Evolutionary conservation across 2,888 invertebrate genomes (phyloP).

Genomic region (Cantharis flavilabris): DNA sequence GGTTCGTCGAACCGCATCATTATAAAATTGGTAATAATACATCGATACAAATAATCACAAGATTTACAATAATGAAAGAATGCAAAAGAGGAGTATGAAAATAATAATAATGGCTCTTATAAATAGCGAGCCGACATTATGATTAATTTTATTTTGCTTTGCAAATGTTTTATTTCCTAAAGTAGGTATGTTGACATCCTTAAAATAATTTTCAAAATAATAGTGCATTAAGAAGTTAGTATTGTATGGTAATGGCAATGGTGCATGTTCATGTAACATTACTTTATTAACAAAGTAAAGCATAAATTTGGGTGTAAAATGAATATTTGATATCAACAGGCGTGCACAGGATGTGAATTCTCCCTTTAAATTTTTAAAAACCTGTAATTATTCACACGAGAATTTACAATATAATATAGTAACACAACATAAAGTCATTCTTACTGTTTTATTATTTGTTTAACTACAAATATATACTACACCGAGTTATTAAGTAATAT

Average conservation of each 20-base stretch:
- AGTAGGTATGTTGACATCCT: constrained; percentile 4
- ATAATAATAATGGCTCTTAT: not conserved
- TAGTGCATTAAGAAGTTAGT: constrained; percentile 6
- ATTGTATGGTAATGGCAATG: constrained; percentile 27
- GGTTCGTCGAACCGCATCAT: not conserved
- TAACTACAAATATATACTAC: not conserved
- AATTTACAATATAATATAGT: constrained; percentile 10
- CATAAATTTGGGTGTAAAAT: constrained; percentile 28
- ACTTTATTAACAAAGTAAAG: constrained; percentile 15
- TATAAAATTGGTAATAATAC: not conserved
- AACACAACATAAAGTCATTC: not conserved
- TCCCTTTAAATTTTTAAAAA: constrained; percentile 18
- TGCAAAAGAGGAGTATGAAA: not conserved
- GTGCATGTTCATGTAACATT: constrained; percentile 8
- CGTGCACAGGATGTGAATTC: constrained; percentile 22
- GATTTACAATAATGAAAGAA: not conserved
- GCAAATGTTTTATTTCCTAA: constrained; percentile 11
- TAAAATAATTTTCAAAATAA: constrained; percentile 16
- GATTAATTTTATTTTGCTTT: constrained; percentile 3
- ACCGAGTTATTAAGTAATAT: not conserved
- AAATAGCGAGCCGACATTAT: not conserved
- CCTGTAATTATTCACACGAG: not conserved
- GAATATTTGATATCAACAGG: constrained; percentile 22
- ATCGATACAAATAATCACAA: not conserved
- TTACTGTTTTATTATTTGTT: not conserved